phyloP scores from a whole-genome alignment of 2,797 vertebrate species.

The Falco biarmicus region DNA sequence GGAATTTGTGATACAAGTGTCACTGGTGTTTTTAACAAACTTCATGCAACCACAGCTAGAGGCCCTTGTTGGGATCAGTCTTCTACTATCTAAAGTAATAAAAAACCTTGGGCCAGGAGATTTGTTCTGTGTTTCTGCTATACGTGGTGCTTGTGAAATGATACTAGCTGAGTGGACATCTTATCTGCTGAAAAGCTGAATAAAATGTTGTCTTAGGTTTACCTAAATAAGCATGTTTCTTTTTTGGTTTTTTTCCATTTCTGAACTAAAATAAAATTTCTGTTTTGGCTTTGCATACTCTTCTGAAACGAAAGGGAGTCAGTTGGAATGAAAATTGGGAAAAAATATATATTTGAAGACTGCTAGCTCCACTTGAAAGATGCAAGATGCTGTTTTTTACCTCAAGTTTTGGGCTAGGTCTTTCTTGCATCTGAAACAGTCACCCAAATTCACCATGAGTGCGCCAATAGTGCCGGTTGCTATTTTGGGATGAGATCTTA shows the following conservation, averaged over 20 bases:
- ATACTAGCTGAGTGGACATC: background rate
- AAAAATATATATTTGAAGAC: background rate
- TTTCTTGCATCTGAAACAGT: background rate
- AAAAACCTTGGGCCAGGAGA: background rate
- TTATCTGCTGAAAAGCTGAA: background rate
- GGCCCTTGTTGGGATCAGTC: background rate
- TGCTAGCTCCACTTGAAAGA: background rate
- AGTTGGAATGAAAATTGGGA: background rate
- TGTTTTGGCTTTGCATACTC: background rate
- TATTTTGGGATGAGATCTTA: background rate
- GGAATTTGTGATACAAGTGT: background rate
- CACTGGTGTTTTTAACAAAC: background rate
- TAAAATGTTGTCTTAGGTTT: background rate
- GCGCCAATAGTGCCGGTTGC: background rate
- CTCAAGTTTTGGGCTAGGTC: background rate
- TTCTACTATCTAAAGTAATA: background rate
- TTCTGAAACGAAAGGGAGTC: background rate
- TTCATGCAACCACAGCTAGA: background rate
- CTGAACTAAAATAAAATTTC: background rate
- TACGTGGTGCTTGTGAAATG: background rate
- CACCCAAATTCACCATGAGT: background rate
- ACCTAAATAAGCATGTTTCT: background rate
- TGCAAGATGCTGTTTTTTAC: accelerated
- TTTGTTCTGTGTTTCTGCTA: background rate
- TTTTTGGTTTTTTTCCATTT: background rate